Evolutionary conservation across 2,113 vertebrate species (phyloP).

Genomic region (Coturnix japonica): DNA sequence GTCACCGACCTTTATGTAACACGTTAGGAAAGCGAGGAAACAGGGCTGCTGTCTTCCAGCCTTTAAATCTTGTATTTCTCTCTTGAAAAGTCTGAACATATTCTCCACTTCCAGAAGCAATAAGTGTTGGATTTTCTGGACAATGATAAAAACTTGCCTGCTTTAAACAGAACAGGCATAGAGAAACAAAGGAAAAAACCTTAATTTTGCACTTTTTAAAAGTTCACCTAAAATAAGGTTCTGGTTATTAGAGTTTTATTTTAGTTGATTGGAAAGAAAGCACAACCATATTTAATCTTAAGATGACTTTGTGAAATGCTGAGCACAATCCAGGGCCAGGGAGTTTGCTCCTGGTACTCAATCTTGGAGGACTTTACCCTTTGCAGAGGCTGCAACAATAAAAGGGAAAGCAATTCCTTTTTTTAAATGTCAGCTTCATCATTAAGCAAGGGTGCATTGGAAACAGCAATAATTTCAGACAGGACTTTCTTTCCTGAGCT

Average conservation of each 20-base stretch:
- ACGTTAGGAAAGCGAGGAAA: background rate
- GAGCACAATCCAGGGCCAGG: fast-evolving
- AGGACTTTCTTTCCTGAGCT: background rate
- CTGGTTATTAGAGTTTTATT: background rate
- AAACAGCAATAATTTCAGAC: background rate
- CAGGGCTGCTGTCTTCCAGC: background rate
- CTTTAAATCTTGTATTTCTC: background rate
- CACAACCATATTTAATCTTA: background rate
- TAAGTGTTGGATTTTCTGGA: background rate
- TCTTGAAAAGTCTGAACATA: background rate
- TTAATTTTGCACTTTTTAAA: background rate
- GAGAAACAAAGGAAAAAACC: background rate
- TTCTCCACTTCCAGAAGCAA: background rate
- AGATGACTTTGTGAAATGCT: background rate
- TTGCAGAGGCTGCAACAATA: background rate
- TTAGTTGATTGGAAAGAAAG: background rate
- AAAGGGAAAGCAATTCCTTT: background rate
- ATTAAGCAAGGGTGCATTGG: background rate
- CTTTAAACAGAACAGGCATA: background rate
- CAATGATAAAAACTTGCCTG: background rate
- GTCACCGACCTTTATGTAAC: background rate
- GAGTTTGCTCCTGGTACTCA: background rate
- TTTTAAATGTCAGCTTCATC: background rate
- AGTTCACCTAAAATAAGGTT: background rate
- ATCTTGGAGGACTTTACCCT: background rate